Conservation (phyloP, 2,797 vertebrate genomes). For the Carcharodon carcharias region DNA sequence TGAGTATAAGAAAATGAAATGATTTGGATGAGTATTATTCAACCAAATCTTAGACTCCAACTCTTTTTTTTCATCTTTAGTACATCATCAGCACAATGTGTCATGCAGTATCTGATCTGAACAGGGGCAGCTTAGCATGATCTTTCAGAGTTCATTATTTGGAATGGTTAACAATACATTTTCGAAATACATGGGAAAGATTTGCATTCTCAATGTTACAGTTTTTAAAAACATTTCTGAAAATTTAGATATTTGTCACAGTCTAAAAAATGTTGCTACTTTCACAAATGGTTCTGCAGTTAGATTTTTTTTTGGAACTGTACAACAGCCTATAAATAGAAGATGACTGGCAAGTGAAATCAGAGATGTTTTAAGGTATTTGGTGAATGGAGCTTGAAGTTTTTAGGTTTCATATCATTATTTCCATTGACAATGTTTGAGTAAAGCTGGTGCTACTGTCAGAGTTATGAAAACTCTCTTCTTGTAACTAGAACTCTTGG, state of each 20-base stretch:
- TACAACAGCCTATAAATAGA: neutral
- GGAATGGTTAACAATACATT: neutral
- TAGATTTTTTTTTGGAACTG: neutral
- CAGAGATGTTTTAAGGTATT: neutral
- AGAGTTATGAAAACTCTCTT: neutral
- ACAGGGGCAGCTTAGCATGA: neutral
- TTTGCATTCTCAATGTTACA: neutral
- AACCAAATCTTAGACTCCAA: neutral
- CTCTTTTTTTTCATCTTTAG: neutral
- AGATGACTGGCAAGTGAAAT: neutral
- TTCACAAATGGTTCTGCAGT: neutral
- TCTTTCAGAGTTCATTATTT: neutral
- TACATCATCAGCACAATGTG: neutral
- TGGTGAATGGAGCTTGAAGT: neutral
- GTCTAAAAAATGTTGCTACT: neutral
- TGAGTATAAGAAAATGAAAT: neutral
- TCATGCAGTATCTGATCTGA: neutral
- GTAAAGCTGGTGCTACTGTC: neutral
- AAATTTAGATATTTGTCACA: neutral
- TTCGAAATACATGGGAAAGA: neutral
- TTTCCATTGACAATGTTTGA: conserved; percentile 42
- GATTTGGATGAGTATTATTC: neutral
- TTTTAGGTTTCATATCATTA: conserved; percentile 35
- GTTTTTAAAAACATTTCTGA: neutral
- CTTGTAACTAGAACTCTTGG: neutral